Conservation (phyloP, 2,888 invertebrate species). For the Pammene fasciana region DNA sequence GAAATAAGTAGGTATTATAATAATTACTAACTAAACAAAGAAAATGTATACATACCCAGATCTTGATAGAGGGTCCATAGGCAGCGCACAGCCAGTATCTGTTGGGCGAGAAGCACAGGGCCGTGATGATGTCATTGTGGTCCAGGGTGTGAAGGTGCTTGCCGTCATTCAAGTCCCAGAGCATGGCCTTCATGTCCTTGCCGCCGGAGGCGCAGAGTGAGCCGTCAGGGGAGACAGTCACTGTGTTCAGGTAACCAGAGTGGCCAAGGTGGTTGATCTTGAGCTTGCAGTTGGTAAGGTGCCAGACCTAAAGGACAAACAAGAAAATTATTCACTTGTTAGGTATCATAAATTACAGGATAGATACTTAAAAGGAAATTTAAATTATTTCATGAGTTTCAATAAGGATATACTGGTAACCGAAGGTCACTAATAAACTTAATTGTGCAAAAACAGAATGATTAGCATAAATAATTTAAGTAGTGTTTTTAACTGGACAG, state of each 20-base stretch:
- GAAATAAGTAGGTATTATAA: too few relatives aligned
- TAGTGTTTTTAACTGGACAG: too few relatives aligned
- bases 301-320: constrained; percentile 91
- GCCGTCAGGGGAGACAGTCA: constrained; percentile 99
- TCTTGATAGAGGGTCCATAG: constrained; percentile 98
- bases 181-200: constrained; percentile 99
- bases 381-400: not conserved
- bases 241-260: constrained; percentile 98
- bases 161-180: constrained; percentile 99
- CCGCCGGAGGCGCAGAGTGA: constrained; percentile 99
- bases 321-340: not conserved
- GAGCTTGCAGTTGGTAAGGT: constrained; percentile 98
- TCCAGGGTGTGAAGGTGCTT: constrained; percentile 99
- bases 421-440: too few relatives aligned
- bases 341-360: not conserved
- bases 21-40: not conserved
- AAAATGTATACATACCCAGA: constrained; percentile 88
- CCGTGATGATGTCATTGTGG: constrained; percentile 99
- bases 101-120: constrained; percentile 99
- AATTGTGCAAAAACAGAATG: too few relatives aligned
- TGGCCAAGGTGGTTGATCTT: constrained; percentile 99
- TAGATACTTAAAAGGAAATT: not conserved
- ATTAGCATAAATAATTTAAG: too few relatives aligned
- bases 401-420: too few relatives aligned
- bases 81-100: constrained; percentile 99